Conservation (phyloP, 2,797 vertebrate genomes). For the Scleropages formosus region DNA sequence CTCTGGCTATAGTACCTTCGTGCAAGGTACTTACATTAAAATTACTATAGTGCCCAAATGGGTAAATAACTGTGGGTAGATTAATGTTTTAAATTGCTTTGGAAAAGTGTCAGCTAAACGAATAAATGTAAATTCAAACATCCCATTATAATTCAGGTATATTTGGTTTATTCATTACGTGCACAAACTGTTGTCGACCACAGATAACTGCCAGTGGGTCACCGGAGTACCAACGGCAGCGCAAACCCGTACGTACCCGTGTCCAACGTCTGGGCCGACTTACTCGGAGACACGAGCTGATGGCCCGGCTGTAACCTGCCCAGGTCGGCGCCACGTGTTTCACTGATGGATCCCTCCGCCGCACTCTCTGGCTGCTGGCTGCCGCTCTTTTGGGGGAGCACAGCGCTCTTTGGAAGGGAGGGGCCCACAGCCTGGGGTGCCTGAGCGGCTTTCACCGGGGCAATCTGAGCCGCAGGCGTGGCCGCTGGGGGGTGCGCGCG, state of each 20-base stretch:
- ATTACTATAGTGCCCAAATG: no score
- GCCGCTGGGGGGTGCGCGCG: slow-evolving; percentile 78
- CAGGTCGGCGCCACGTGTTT: slow-evolving; percentile 67
- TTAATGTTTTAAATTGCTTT: no score
- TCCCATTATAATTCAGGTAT: no score
- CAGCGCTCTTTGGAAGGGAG: slow-evolving; percentile 73
- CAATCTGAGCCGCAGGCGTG: slow-evolving; percentile 76
- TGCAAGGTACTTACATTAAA: no score
- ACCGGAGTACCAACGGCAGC: no score
- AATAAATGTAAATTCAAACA: no score
- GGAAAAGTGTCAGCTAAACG: no score
- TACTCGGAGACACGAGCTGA: slow-evolving; percentile 80
- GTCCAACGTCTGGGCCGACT: slow-evolving; percentile 31
- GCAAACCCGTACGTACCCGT: neutral
- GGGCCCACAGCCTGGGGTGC: slow-evolving; percentile 69
- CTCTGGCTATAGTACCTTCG: no score
- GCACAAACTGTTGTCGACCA: no score
- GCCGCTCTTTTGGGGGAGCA: slow-evolving; percentile 72
- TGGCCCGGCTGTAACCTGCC: slow-evolving; percentile 72
- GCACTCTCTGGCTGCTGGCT: slow-evolving; percentile 70
- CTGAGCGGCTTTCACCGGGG: slow-evolving; percentile 76
- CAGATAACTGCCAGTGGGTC: no score
- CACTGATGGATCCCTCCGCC: slow-evolving; percentile 68
- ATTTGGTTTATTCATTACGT: no score
- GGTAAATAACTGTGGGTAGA: no score